A percentile compares a stretch with the other conserved stretches of the same genome.
Conservation (phyloP, 2,113 vertebrate genomes). For the Gallinago jamesoni region DNA sequence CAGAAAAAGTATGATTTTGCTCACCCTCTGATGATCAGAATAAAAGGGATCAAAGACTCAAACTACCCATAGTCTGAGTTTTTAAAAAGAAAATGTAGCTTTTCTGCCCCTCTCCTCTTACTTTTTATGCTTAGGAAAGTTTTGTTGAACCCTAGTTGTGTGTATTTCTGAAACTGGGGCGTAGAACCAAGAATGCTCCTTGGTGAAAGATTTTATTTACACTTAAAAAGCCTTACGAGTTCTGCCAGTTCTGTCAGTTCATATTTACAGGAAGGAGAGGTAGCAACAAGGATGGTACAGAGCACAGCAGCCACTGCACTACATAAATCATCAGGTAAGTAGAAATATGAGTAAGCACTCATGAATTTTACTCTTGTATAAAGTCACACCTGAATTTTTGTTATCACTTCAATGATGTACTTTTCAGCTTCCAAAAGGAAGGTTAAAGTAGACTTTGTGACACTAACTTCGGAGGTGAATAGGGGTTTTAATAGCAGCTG, state of each 20-base stretch:
- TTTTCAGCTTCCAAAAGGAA: not conserved
- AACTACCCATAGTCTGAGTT: constrained; percentile 27
- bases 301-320: not conserved
- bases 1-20: constrained; percentile 31
- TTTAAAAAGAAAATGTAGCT: constrained; percentile 22
- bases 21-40: constrained; percentile 23
- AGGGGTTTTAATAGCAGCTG: not conserved
- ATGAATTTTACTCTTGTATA: not conserved
- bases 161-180: constrained; percentile 27
- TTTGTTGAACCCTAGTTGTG: not conserved
- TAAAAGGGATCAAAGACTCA: constrained; percentile 38
- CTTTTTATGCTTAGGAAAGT: not conserved
- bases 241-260: not conserved
- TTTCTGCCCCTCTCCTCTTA: not conserved
- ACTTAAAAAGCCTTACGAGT: not conserved
- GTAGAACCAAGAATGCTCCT: not conserved
- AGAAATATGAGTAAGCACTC: not conserved
- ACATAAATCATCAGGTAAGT: not conserved
- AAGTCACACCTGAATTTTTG: not conserved
- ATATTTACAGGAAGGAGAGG: not conserved
- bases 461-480: not conserved
- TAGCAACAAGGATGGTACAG: not conserved
- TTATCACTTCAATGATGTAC: not conserved
- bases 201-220: not conserved
- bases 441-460: not conserved